Evolutionary conservation across 1,140 invertebrate genomes (phyloP).

Genomic region (Dryas iulia): DNA sequence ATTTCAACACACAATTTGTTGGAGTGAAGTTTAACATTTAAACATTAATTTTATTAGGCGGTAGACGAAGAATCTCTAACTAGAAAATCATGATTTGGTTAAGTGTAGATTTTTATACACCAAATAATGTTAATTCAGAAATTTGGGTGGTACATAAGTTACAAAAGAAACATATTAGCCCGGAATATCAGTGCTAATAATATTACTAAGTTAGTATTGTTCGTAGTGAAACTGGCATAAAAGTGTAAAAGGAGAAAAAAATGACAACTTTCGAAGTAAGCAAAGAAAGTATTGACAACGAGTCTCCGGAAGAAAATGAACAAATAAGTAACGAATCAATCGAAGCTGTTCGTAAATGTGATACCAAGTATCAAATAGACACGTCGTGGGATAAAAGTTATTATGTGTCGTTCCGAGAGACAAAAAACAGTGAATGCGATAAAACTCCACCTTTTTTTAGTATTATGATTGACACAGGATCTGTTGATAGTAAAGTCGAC

Average conservation of each 20-base stretch:
- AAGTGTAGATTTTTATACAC: not conserved
- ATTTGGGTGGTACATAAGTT: not conserved
- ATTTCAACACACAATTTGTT: not conserved
- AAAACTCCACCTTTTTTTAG: constrained; percentile 56
- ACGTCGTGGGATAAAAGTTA: constrained; percentile 60
- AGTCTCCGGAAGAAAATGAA: constrained; percentile 33
- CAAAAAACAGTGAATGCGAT: constrained; percentile 42
- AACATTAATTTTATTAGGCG: not conserved
- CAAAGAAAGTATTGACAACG: constrained; percentile 34
- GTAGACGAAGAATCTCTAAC: not conserved
- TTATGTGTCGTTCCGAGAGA: constrained; percentile 45
- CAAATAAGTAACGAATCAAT: constrained; percentile 45
- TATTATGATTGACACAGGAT: constrained; percentile 53
- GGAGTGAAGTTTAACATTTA: not conserved
- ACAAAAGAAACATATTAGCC: not conserved
- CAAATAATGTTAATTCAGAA: not conserved
- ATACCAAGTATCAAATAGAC: constrained; percentile 44
- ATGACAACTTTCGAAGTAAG: constrained; percentile 40
- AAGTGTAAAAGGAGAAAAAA: constrained; percentile 1
- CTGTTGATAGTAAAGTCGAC: constrained; percentile 35
- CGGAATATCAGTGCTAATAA: not conserved
- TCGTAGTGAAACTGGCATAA: not conserved
- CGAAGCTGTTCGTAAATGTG: constrained; percentile 62
- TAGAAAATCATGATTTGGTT: not conserved
- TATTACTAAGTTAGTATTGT: not conserved